Conservation (phyloP, 2,797 vertebrate genomes). For the Philypnodon macrostomus region DNA sequence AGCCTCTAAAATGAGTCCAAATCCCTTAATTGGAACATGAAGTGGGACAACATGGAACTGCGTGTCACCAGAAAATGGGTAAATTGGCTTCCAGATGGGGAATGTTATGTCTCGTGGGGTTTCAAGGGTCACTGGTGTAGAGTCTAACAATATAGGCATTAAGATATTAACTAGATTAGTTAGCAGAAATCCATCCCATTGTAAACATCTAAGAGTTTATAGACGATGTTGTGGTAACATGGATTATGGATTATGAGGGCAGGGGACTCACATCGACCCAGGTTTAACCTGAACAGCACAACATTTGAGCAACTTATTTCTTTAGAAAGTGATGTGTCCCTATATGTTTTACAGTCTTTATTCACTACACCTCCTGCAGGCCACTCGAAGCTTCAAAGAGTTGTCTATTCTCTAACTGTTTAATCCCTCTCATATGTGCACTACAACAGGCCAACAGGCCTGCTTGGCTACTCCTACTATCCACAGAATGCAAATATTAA, state of each 20-base stretch:
- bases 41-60: slow-evolving; percentile 32
- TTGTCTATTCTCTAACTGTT: slow-evolving; percentile 49
- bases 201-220: slow-evolving; percentile 40
- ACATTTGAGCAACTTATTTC: slow-evolving; percentile 43
- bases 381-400: slow-evolving; percentile 65
- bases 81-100: slow-evolving; percentile 36
- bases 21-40: slow-evolving; percentile 54
- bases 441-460: slow-evolving; percentile 37
- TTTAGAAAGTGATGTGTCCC: slow-evolving; percentile 63
- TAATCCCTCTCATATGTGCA: slow-evolving; percentile 73
- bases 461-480: slow-evolving; percentile 48
- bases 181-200: slow-evolving; percentile 14
- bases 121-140: not conserved
- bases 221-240: slow-evolving; percentile 17
- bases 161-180: not conserved
- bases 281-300: slow-evolving; percentile 25
- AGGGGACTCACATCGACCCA: slow-evolving; percentile 7
- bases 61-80: slow-evolving; percentile 24
- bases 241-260: slow-evolving; percentile 17
- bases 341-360: slow-evolving; percentile 48
- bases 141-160: too few species aligned
- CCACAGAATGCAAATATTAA: slow-evolving; percentile 73
- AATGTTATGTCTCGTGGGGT: slow-evolving; percentile 17
- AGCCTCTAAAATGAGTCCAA: slow-evolving; percentile 43
- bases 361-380: slow-evolving; percentile 26